Evolutionary conservation across 2,113 vertebrate species (phyloP).

Genomic region (Ceuthmochares aereus): DNA sequence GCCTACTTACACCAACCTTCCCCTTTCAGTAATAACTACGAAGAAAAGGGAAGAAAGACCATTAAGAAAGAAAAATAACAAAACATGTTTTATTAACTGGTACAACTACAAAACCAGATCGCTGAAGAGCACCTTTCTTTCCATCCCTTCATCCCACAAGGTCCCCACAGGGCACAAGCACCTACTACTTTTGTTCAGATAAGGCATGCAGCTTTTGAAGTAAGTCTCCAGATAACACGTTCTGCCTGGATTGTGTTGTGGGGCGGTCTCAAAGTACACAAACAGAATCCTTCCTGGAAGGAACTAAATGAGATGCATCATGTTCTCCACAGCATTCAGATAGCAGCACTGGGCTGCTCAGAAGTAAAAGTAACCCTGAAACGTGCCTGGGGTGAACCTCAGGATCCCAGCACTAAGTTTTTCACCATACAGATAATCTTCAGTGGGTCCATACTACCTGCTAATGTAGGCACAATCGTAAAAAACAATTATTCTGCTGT

Average conservation of each 20-base stretch:
- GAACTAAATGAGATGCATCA: background rate
- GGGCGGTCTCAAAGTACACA: background rate
- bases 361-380: background rate
- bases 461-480: background rate
- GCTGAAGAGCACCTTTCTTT: background rate
- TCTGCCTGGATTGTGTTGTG: background rate
- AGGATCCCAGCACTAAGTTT: background rate
- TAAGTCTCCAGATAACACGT: background rate
- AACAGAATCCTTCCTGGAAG: background rate
- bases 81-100: background rate
- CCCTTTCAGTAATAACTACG: constrained; percentile 30
- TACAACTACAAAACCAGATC: background rate
- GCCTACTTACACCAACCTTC: constrained; percentile 22
- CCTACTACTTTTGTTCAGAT: background rate
- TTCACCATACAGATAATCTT: background rate
- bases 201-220: background rate
- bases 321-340: background rate
- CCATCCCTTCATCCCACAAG: background rate
- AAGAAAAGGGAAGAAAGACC: constrained; percentile 59
- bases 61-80: constrained; percentile 2
- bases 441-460: background rate
- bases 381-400: background rate
- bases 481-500: background rate
- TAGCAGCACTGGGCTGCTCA: background rate
- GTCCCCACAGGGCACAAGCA: background rate